Conservation (phyloP, 2,888 invertebrate genomes). For the Andrena flavipes region DNA sequence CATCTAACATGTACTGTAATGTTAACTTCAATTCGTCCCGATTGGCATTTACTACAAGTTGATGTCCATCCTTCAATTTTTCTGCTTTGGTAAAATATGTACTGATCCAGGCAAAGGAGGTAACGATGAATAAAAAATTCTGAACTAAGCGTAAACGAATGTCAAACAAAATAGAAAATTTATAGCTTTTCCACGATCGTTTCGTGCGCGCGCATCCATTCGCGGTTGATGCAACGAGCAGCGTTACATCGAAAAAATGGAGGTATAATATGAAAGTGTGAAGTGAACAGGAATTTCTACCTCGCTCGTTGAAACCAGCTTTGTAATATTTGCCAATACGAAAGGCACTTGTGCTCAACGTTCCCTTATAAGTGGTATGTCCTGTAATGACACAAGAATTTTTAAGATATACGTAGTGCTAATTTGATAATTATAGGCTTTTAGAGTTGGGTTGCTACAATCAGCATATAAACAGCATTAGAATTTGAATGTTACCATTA, state of each 20-base stretch:
- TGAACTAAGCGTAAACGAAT: not conserved
- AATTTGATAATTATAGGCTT: not conserved
- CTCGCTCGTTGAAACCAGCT: conserved; percentile 20
- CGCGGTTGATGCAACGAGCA: conserved; percentile 6
- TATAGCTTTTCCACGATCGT: conserved; percentile 7
- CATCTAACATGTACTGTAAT: too few relatives aligned
- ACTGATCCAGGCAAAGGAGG: too few relatives aligned
- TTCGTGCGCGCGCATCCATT: not conserved
- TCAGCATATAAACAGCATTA: not conserved
- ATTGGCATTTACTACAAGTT: too few relatives aligned
- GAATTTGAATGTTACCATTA: not conserved
- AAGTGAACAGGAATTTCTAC: conserved; percentile 44
- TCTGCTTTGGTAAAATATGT: too few relatives aligned
- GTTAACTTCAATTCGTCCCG: too few relatives aligned
- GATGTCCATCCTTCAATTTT: too few relatives aligned
- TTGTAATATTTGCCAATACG: conserved; percentile 12
- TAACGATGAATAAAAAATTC: not conserved
- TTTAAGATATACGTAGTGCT: not conserved
- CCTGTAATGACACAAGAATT: not conserved
- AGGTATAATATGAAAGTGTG: conserved; percentile 34
- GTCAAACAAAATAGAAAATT: not conserved
- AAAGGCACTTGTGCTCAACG: not conserved
- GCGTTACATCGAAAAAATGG: conserved; percentile 21
- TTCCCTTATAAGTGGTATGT: not conserved
- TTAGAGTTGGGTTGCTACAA: not conserved